Evolutionary conservation across 2,797 vertebrate genomes (phyloP), one percentile per base, ranked within the genome.

Genomic region (Halcyon smyrnensis): DNA sequence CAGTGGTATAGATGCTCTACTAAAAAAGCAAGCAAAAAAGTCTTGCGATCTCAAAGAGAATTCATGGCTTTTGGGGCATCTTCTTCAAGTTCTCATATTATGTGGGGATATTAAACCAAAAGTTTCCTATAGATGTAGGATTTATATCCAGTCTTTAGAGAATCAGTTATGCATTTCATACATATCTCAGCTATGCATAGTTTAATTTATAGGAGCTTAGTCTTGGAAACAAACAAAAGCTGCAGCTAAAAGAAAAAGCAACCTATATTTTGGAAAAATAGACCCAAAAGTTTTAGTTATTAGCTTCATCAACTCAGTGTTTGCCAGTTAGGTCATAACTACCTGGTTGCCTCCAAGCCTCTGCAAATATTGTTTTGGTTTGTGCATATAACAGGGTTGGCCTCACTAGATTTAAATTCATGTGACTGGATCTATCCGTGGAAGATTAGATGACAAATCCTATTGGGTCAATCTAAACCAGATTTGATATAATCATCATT

Each of bases 361-460:
- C 39, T 69, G 48, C 16, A 81, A 91, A 84, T 12, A 19, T 46
- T 79, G 30, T 80, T 84, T 83, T 83, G 39, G 0, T 51, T 93
- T 39, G 48, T 84, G 19, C 39, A 5, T 83, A 12, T 63, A 77
- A 76, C 77, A 83, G 86, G 27, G 64, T 87, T 81, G 48, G 12
- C 16, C 50, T 85, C 43, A 39, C 34, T 68, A 65, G 34, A 77
- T 93, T 90, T 92, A 90, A 75, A 54, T 84, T 90, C 17, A 25
- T 84, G 74, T 83, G 89, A 67, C 84, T 94, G 64, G 65, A 89
- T 81, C 68, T 91, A 27, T 75, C 89, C 32, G 54, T 56, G 69
- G 84, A 78, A 92, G 79, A 89, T 94, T 90, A 84, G 77, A 92
- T 93, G 84, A 89, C 92, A 97, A 95, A 95, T 95, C 86, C 71